phyloP scores from a whole-genome alignment of 2,797 vertebrate species.

The Staurois parvus region DNA sequence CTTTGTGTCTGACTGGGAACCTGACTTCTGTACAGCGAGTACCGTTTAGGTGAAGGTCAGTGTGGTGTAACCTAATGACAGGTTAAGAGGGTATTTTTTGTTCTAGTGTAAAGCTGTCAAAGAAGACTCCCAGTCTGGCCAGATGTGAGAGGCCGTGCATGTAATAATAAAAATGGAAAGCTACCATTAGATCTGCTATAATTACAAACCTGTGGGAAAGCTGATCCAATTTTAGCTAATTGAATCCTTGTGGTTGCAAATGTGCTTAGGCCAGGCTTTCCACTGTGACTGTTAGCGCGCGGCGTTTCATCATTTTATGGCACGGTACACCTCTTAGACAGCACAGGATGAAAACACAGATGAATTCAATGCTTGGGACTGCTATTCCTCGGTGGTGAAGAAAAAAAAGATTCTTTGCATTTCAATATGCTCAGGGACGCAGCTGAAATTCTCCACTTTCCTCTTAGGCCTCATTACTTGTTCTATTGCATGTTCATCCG shows the following conservation, averaged over 20 bases:
- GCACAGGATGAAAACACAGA: background rate
- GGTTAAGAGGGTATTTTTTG: conserved; percentile 40
- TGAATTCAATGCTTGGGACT: conserved; percentile 7
- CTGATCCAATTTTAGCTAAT: conserved; percentile 53
- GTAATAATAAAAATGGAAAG: conserved; percentile 49
- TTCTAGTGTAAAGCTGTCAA: conserved; percentile 41
- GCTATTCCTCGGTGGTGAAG: conserved; percentile 16
- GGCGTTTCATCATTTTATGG: conserved; percentile 35
- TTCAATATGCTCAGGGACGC: conserved; percentile 10
- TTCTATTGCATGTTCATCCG: conserved; percentile 20
- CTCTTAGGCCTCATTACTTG: conserved; percentile 31
- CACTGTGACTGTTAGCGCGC: conserved; percentile 32
- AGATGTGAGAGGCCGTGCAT: conserved; percentile 42
- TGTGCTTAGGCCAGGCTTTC: conserved; percentile 54
- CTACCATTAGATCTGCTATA: conserved; percentile 49
- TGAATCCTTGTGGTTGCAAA: conserved; percentile 56
- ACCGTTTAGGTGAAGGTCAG: conserved; percentile 22
- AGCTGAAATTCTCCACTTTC: background rate
- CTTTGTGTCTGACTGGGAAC: conserved; percentile 2
- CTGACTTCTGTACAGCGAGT: background rate
- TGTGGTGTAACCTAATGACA: conserved; percentile 31
- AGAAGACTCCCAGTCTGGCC: conserved; percentile 46
- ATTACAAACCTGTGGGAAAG: conserved; percentile 54
- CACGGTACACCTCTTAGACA: conserved; percentile 20
- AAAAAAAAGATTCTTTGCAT: conserved; percentile 22